Base-by-base conservation (phyloP, 2,888 invertebrate species). In the Drosophila yooni region DNA sequence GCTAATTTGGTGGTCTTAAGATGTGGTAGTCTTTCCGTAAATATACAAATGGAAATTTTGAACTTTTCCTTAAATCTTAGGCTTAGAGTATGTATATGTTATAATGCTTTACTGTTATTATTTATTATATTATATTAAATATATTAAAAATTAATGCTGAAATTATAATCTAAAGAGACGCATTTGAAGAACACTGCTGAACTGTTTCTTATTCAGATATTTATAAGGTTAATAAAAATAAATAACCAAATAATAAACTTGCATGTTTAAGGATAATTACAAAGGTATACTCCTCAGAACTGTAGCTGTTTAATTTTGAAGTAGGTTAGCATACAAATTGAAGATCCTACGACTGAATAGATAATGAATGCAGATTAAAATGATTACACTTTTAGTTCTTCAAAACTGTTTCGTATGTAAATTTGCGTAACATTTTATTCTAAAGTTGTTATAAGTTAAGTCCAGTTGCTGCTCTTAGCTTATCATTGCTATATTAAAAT, bases 321-420 rank as follows among this genome's bases (percentile, higher is more conserved):
- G 2, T 11, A n/a, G 10, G 1, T 11, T 6, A 2, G 0, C 5
- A n/a, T n/a, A 43, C 0, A 11, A 43, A 38, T 1, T 18, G 0
- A 3, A 8, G 3, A n/a, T n/a, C n/a, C 38, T 38, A 8, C 43
- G 11, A 43, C 11, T n/a, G 0, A 21, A 21, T 43, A 11, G 1
- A 21, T 11, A 43, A 6, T 5, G 11, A 21, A 43, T 11, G 6
- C n/a, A 1, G 43, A 3, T 11, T 43, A 2, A 21, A 21, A 21
- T n/a, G 8, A 33, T 33, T 18, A 3, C 6, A 36, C 36, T 18
- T 36, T 36, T 0, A 36, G 15, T 36, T 36, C 15, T 36, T 36
- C 2, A 15, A 15, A 36, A 15, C 36, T 7, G 36, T 15, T 36
- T 36, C 7, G 6, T 7, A 36, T 15, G 15, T 36, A 15, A 6